phyloP scores from a whole-genome alignment of 2,888 invertebrate species.

The Protonemura montana region DNA sequence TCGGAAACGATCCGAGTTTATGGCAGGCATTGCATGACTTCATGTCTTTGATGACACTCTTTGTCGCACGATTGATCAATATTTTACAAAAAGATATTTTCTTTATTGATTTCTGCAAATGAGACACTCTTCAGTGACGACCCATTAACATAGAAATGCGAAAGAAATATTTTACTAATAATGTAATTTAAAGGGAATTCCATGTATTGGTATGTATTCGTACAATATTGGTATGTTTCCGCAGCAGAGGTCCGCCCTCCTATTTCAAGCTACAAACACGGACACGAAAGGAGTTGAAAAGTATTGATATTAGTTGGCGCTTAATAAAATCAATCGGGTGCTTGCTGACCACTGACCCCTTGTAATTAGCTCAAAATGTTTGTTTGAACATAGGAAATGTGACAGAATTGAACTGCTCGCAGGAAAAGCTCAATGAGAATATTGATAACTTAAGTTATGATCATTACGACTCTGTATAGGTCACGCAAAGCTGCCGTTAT shows the following conservation, averaged over 20 bases:
- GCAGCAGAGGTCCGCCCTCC: too few species aligned
- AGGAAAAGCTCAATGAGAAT: background rate
- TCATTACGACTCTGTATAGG: too few species aligned
- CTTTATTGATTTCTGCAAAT: background rate
- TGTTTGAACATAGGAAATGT: background rate
- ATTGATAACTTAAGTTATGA: too few species aligned
- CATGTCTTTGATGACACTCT: background rate
- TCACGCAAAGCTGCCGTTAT: too few species aligned
- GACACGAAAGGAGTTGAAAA: background rate
- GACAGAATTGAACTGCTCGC: background rate
- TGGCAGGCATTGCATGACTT: background rate
- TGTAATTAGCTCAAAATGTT: background rate
- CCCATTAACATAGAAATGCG: background rate
- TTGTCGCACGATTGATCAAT: background rate
- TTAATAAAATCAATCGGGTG: background rate
- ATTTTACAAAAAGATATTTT: background rate
- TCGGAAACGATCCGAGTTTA: background rate
- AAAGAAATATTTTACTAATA: conserved; percentile 18
- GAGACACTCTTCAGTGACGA: background rate
- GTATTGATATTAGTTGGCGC: background rate
- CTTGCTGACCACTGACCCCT: background rate
- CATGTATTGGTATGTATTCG: too few species aligned
- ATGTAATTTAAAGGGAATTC: too few species aligned
- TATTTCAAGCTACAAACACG: background rate
- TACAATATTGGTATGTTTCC: too few species aligned